Conservation (phyloP, 1,140 invertebrate species). For the Oedothorax gibbosus region DNA sequence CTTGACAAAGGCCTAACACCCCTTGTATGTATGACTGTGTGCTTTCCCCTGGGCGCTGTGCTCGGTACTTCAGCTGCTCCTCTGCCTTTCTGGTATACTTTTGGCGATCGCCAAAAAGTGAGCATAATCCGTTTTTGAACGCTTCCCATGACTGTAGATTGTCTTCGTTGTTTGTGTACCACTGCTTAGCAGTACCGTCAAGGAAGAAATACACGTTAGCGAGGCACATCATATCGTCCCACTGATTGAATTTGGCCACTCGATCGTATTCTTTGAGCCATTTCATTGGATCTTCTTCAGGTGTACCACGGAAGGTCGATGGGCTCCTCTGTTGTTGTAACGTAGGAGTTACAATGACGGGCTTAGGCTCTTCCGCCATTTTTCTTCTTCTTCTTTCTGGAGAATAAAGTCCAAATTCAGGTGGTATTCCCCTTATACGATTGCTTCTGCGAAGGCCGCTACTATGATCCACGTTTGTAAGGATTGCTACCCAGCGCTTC, state of each 20-base stretch:
- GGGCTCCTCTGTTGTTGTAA: background rate
- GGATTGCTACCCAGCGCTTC: too few species aligned
- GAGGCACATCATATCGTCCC: background rate
- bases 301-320: background rate
- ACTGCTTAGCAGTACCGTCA: constrained; percentile 2
- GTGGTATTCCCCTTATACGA: too few species aligned
- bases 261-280: background rate
- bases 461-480: too few species aligned
- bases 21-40: background rate
- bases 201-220: constrained; percentile 20
- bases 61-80: background rate
- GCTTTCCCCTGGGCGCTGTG: background rate
- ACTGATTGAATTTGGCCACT: background rate
- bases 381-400: too few species aligned
- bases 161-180: background rate
- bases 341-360: background rate
- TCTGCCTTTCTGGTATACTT: background rate
- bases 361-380: background rate
- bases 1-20: background rate
- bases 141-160: background rate
- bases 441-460: too few species aligned
- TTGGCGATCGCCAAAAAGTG: background rate
- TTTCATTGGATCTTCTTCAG: background rate
- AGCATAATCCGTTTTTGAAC: background rate
- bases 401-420: too few species aligned